Percentiles rank a stretch among this genome's conserved stretches.
Conservation (phyloP, 2,888 invertebrate genomes). For the Ormyrus nitidulus region DNA sequence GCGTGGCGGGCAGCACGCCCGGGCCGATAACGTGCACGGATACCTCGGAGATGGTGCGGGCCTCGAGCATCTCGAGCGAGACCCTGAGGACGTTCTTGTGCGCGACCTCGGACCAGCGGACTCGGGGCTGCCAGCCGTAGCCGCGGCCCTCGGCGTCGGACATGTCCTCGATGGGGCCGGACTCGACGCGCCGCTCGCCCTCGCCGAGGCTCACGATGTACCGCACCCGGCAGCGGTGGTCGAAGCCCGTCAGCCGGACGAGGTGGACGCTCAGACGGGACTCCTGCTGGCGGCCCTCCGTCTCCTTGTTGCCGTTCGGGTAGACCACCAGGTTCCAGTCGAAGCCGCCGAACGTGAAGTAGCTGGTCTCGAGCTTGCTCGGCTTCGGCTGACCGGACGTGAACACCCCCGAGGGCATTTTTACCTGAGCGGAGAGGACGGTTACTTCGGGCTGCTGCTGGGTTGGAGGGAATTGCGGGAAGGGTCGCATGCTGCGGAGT, state of each 20-base stretch:
- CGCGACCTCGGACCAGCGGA: slow-evolving; percentile 78
- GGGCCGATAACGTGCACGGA: slow-evolving; percentile 77
- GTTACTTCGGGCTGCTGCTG: too few species aligned
- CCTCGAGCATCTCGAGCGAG: slow-evolving; percentile 85
- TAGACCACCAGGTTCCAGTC: slow-evolving; percentile 87
- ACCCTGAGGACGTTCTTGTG: slow-evolving; percentile 81
- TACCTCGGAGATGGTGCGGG: slow-evolving; percentile 82
- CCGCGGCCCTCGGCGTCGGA: slow-evolving; percentile 84
- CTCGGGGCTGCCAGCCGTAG: slow-evolving; percentile 83
- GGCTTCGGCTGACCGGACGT: slow-evolving; percentile 68
- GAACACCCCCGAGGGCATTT: slow-evolving; percentile 70
- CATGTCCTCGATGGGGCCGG: slow-evolving; percentile 83
- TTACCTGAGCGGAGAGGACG: slow-evolving; percentile 72
- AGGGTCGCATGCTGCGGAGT: too few species aligned
- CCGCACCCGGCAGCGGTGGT: slow-evolving; percentile 85
- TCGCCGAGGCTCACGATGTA: slow-evolving; percentile 84
- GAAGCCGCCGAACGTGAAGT: slow-evolving; percentile 87
- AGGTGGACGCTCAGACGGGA: slow-evolving; percentile 78
- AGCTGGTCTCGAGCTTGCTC: slow-evolving; percentile 80
- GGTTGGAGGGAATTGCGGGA: too few species aligned
- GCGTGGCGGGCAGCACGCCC: slow-evolving; percentile 78
- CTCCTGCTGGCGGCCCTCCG: slow-evolving; percentile 49
- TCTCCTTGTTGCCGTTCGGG: slow-evolving; percentile 79
- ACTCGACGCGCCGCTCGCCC: slow-evolving; percentile 82
- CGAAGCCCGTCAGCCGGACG: slow-evolving; percentile 87